Conservation (phyloP, 37 sponge, comb jelly and placozoan genomes). For the Cladorhizidae sp. region DNA sequence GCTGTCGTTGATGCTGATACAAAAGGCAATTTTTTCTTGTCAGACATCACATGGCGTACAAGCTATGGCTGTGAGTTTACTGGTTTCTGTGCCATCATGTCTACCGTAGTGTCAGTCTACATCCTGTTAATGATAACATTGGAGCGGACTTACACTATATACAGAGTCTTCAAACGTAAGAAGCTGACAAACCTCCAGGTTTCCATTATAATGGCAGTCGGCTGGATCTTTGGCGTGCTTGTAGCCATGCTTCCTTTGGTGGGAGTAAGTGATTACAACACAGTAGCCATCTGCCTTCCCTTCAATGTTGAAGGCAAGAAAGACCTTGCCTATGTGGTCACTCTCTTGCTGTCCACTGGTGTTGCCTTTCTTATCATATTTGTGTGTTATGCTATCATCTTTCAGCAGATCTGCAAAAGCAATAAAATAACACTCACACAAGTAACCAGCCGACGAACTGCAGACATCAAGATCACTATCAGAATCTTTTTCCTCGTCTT, state of each 20-base stretch:
- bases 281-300: conserved; percentile 64
- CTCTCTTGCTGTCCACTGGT: conserved; percentile 42
- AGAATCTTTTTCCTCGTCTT: conserved; percentile 72
- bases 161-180: background rate
- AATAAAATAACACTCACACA: background rate
- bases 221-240: conserved; percentile 55
- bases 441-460: background rate
- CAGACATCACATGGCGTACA: conserved; percentile 58
- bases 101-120: conserved; percentile 54
- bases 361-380: conserved; percentile 54
- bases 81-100: conserved; percentile 71
- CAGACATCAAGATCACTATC: conserved; percentile 53
- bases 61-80: conserved; percentile 53
- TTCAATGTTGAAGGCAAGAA: conserved; percentile 18
- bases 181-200: conserved; percentile 14
- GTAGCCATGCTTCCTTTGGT: conserved; percentile 46
- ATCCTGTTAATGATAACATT: conserved; percentile 65
- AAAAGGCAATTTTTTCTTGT: conserved; percentile 19
- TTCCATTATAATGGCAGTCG: conserved; percentile 29
- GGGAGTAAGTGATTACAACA: conserved; percentile 55
- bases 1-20: conserved; percentile 56
- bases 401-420: conserved; percentile 9
- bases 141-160: conserved; percentile 62
- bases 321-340: conserved; percentile 35
- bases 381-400: conserved; percentile 46